Percentiles rank a stretch among this genome's conserved stretches.
Evolutionary conservation across 2,888 invertebrate species (phyloP).

Genomic region (Ennomos quercinarius): DNA sequence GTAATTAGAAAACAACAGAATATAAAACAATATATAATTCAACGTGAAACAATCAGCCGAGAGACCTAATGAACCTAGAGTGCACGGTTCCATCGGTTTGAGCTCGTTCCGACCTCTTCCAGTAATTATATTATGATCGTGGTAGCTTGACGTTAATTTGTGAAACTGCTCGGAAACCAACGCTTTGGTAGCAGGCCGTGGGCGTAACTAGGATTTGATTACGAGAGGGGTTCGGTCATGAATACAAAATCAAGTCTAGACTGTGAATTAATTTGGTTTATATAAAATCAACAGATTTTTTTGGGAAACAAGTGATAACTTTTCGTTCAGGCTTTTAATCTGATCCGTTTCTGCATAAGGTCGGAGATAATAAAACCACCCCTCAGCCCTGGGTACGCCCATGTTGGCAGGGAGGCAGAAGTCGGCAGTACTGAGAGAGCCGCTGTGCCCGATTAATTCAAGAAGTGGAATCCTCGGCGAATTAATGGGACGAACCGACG

Average conservation of each 20-base stretch:
- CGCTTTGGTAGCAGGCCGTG: slow-evolving; percentile 61
- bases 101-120: slow-evolving; percentile 47
- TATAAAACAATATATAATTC: slow-evolving; percentile 33
- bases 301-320: no score
- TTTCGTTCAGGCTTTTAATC: no score
- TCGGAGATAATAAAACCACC: no score
- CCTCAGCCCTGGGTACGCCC: slow-evolving; percentile 8
- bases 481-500: slow-evolving; percentile 66
- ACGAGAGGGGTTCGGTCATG: slow-evolving; percentile 5
- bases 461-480: slow-evolving; percentile 70
- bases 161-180: slow-evolving; percentile 76
- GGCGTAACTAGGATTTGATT: slow-evolving; percentile 27
- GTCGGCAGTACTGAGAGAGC: slow-evolving; percentile 56
- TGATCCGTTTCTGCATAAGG: no score
- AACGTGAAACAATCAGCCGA: slow-evolving; percentile 39
- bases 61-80: slow-evolving; percentile 49
- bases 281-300: not conserved
- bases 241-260: not conserved
- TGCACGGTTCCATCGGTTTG: slow-evolving; percentile 43
- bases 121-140: slow-evolving; percentile 66
- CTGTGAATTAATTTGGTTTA: not conserved
- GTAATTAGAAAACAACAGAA: slow-evolving; percentile 29
- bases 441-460: slow-evolving; percentile 73
- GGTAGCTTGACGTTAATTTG: slow-evolving; percentile 73
- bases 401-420: slow-evolving; percentile 9